phyloP scores from a whole-genome alignment of 1,140 invertebrate genomes.

The Tetramorium alpestre region DNA sequence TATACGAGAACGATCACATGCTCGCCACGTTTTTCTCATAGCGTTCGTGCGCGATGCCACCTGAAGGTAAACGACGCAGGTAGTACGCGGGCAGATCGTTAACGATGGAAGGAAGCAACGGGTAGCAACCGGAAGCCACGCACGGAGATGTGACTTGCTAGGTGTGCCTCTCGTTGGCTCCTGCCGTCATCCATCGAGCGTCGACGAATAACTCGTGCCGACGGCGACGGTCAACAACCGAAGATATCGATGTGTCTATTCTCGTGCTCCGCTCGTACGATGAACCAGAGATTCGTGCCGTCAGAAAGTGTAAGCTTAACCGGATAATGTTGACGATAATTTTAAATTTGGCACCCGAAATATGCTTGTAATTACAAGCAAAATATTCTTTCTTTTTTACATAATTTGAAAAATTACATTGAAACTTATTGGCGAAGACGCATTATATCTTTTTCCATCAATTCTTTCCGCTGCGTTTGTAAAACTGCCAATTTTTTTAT shows the following conservation, averaged over 20 bases:
- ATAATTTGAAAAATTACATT: not conserved
- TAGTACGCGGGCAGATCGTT: slow-evolving; percentile 72
- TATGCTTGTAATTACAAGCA: not conserved
- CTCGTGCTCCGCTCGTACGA: slow-evolving; percentile 39
- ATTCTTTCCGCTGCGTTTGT: not conserved
- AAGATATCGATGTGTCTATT: slow-evolving; percentile 51
- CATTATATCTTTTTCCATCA: slow-evolving; percentile 35
- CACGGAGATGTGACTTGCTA: slow-evolving; percentile 81
- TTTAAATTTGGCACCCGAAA: slow-evolving; percentile 38
- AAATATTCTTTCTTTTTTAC: not conserved
- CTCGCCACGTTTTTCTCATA: slow-evolving; percentile 38
- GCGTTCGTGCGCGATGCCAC: slow-evolving; percentile 45
- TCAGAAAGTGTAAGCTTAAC: slow-evolving; percentile 6
- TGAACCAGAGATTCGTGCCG: slow-evolving; percentile 15
- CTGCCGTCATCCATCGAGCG: slow-evolving; percentile 10
- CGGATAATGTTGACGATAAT: slow-evolving; percentile 45
- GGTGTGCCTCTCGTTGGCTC: slow-evolving; percentile 9
- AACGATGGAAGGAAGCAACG: slow-evolving; percentile 81
- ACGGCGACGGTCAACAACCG: slow-evolving; percentile 61
- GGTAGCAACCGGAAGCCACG: slow-evolving; percentile 82
- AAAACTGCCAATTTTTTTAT: not conserved
- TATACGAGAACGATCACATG: slow-evolving; percentile 9
- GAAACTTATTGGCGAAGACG: slow-evolving; percentile 35
- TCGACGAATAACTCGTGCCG: slow-evolving; percentile 38
- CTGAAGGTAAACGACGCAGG: slow-evolving; percentile 50